Percentiles rank a stretch among this genome's conserved stretches.
These are phyloP conservation scores for Lamellibrachia satsuma DNA, from an alignment of 2,888 invertebrate genomes.

Conservation along the genomic window DNA sequence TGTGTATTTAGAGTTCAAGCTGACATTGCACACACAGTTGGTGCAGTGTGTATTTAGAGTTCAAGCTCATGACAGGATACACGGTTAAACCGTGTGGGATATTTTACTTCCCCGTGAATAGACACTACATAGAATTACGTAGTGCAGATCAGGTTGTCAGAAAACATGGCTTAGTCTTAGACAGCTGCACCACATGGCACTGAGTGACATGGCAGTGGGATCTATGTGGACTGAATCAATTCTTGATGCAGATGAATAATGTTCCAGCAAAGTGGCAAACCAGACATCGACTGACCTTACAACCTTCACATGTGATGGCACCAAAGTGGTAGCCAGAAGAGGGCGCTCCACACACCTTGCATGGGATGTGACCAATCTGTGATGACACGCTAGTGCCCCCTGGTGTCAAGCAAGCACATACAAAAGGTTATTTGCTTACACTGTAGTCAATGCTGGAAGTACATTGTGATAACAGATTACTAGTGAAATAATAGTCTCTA, in stretches of 20 bases:
- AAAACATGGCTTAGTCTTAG: neutral
- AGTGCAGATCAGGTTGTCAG: neutral
- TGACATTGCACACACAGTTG: too few species aligned
- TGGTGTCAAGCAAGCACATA: conserved; percentile 22
- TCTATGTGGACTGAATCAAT: neutral
- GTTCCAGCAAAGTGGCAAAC: neutral
- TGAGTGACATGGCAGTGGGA: neutral
- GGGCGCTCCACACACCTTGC: conserved; percentile 63
- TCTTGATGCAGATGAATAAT: neutral
- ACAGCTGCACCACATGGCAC: neutral
- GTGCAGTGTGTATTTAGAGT: too few species aligned
- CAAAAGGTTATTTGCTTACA: neutral
- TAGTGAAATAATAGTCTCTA: neutral
- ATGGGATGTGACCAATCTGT: conserved; percentile 61
- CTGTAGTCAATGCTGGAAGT: neutral
- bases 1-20: too few species aligned
- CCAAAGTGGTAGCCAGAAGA: conserved; percentile 66
- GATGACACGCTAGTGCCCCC: conserved; percentile 39
- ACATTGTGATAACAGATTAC: neutral
- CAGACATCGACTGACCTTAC: conserved; percentile 54
- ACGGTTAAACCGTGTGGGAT: too few species aligned
- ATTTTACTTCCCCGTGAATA: too few species aligned
- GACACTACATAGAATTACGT: too few species aligned
- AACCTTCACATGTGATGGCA: conserved; percentile 65
- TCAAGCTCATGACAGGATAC: too few species aligned